Evolutionary conservation across 2,888 invertebrate species (phyloP).

Genomic region (Cerastis leucographa): DNA sequence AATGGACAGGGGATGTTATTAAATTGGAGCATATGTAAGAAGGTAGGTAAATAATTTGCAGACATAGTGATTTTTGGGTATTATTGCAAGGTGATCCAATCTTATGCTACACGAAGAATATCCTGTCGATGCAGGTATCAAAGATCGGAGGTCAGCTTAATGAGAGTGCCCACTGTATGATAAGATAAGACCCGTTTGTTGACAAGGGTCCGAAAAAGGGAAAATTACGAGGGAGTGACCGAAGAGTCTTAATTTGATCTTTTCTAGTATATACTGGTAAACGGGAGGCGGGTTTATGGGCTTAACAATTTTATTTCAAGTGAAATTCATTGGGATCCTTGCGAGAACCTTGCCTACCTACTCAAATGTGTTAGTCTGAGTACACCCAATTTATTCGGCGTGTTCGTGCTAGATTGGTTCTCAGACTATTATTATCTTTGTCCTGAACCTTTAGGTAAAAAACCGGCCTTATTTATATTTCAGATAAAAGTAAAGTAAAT

Average conservation of each 20-base stretch:
- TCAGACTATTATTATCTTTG: constrained; percentile 23
- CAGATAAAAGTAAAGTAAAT: not conserved
- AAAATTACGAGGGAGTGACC: constrained; percentile 84
- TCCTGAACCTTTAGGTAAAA: not conserved
- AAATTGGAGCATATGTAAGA: not conserved
- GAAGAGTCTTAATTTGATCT: constrained; percentile 81
- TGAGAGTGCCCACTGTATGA: constrained; percentile 77
- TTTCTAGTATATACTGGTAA: constrained; percentile 76
- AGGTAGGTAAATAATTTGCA: not conserved
- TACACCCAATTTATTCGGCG: constrained; percentile 33
- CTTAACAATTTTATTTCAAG: constrained; percentile 61
- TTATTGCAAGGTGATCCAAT: constrained; percentile 27
- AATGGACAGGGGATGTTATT: constrained; percentile 2
- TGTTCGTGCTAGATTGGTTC: constrained; percentile 23
- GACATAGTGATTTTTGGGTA: not conserved
- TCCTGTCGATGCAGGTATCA: constrained; percentile 74
- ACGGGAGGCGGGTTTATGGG: constrained; percentile 63
- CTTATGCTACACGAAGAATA: constrained; percentile 56
- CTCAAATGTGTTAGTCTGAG: constrained; percentile 20
- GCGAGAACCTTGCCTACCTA: constrained; percentile 14
- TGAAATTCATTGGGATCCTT: constrained; percentile 49
- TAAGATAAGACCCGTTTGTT: constrained; percentile 80
- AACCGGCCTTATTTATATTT: constrained; percentile 21
- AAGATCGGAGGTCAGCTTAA: constrained; percentile 79
- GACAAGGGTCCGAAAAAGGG: constrained; percentile 85